Evolutionary conservation across 2,888 invertebrate species (phyloP), one percentile per base, ranked within the genome.

Genomic region (Exocentrus adspersus): DNA sequence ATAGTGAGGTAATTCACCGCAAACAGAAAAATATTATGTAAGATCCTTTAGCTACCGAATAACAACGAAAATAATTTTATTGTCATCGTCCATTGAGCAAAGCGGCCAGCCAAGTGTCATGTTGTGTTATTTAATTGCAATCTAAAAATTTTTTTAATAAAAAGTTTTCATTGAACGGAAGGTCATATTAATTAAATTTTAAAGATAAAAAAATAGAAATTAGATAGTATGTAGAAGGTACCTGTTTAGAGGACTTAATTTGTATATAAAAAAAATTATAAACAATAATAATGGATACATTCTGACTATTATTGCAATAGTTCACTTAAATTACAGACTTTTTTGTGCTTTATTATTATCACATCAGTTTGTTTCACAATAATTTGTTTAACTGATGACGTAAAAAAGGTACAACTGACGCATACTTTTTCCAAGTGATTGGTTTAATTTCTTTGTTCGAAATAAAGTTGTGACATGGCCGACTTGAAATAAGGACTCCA

Each of bases 121-220:
- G 20, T 51, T 51, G 24, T 51, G 14, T 51, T 51, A 19, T n/a
- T 51, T 51, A 51, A 51, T 51, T 51, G 51, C 51, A 51, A 48
- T 48, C 12, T 37, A 37, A 48, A 24, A 48, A 17, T 16, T 48
- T 28, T 48, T 48, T 48, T 10, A 48, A 46, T 63, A 62, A 46
- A n/a, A 24, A 57, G 41, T 57, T 63, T 42, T 58, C 58, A 58
- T 58, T 58, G 53, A 62, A 21, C 17, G 30, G 62, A 58, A 63
- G 62, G 62, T 63, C 62, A 63, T 30, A 19, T 42, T 14, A 53
- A 59, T 52, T 63, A 58, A 24, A 28, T 48, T 48, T n/a, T 28
- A 48, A 7, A 48, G 48, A 48, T 48, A 48, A 48, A 58, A 62
- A 58, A 58, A 41, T 16, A 45, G 62, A 63, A 46, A 59, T 20